Base-by-base conservation (phyloP, 1,140 invertebrate genomes). In the Akabosia matsudoensis region DNA sequence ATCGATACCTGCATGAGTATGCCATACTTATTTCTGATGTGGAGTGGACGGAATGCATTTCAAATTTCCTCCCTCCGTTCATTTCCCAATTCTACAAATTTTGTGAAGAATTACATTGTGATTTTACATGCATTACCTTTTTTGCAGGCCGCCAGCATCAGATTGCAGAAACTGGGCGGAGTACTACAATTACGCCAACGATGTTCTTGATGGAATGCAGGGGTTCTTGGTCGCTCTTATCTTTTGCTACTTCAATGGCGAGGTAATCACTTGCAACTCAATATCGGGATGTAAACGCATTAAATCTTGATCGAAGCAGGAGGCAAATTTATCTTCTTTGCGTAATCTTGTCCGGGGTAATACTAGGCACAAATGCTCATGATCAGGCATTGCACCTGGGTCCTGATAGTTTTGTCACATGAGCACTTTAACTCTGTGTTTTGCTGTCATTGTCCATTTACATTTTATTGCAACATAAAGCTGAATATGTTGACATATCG, bases 151-250 rank as follows among this genome's bases (percentile, higher is more conserved):
- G n/a, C 51, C 52, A 1, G 28, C 70, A 14, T 82, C 80, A 18
- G 80, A 81, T 22, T 86, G 85, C 75, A 75, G 82, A 31, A 67
- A 31, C 7, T 84, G 83, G 81, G 78, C 82, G 31, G 83, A 85
- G 34, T 71, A 83, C 3, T 86, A 87, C 79, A 83, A 83, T 54
- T 84, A 85, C 54, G 74, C 83, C 4, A 85, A 86, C 76, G 82
- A 85, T 74, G 70, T 85, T 30, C 82, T 87, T 24, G 86, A 87
- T 74, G 87, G 85, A n/a, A 79, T 86, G 34, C 85, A 86, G 79
- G 85, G 85, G 14, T 83, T 82, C 30, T 70, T 84, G 28, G 85
- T 86, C 7, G 84, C 88, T 10, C 82, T 87, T n/a, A 87, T 87
- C 73, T 88, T 88, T 79, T 88, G 87, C n/a, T 64, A 74, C n/a